Percentiles rank a stretch among this genome's conserved stretches.
Evolutionary conservation across 2,113 vertebrate species (phyloP).

Genomic region (Myotis yumanensis): DNA sequence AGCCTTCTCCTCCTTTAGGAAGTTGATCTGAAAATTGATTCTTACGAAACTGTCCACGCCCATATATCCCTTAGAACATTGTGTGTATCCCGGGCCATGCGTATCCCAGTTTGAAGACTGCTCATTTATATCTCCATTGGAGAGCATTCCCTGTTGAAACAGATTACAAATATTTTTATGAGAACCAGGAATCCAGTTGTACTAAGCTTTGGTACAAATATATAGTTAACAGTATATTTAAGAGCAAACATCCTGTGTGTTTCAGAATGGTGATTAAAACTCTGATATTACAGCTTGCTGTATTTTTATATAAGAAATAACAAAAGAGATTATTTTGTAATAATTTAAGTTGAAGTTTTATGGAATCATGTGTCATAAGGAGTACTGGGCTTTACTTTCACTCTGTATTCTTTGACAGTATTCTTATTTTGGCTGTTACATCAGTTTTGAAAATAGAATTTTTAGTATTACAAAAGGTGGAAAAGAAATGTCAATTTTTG

Average conservation of each 20-base stretch:
- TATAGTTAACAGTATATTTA: slow-evolving; percentile 3
- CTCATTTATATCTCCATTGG: slow-evolving; percentile 21
- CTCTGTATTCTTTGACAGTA: background rate
- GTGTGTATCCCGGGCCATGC: background rate
- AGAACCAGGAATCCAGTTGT: slow-evolving; percentile 15
- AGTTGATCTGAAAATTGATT: background rate
- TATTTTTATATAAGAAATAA: slow-evolving; percentile 21
- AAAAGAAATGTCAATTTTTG: slow-evolving; percentile 17
- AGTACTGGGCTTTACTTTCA: background rate
- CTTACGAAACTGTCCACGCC: background rate
- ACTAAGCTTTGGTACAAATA: background rate
- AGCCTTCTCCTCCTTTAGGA: background rate
- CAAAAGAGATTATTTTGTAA: background rate
- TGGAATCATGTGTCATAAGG: background rate
- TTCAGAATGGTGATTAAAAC: slow-evolving; percentile 33
- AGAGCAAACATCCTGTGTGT: background rate
- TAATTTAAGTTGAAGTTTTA: slow-evolving; percentile 22
- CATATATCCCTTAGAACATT: background rate
- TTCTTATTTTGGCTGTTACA: background rate
- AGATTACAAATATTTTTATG: background rate
- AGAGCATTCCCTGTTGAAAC: slow-evolving; percentile 22
- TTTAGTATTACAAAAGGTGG: slow-evolving; percentile 27
- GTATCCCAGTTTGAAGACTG: background rate
- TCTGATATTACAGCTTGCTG: background rate
- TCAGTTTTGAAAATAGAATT: background rate